Evolutionary conservation across 2,888 invertebrate genomes (phyloP), one percentile per base, ranked within the genome.

Genomic region (Luperina testacea): DNA sequence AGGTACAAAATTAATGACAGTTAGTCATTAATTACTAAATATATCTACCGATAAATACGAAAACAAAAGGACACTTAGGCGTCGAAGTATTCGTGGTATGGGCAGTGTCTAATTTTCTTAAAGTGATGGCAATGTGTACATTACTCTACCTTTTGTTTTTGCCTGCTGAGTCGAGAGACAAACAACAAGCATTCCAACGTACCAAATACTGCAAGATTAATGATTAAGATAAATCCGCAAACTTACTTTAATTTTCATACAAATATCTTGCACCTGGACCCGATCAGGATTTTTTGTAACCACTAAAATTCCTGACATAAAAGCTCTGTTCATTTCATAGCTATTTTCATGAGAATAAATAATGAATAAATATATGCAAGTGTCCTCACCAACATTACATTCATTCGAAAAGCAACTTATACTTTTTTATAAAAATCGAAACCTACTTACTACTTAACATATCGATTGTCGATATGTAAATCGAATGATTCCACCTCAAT

Each of bases 401-500:
- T 75, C 72, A 75, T 72, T 72, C 70, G 64, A 83, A 86, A 73
- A 63, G 6, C 20, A 69, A 45, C 64, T 74, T 72, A n/a, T 69
- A 38, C 32, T 48, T 84, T 84, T 78, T 72, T 45, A 24, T 42
- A 57, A 38, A 72, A 75, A 72, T 64, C 61, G 38, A 64, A 48
- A 64, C 72, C 72, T 64, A 74, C 63, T 76, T 69, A 61, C 82
- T 82, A 74, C 71, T 84, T 77, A 82, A 82, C 82, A 82, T 86
- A 87, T 81, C 75, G 87, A 84, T 84, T 76, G 76, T 84, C 71
- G 80, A 84, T 89, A 90, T 89, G 88, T 84, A 88, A 89, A 89
- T 89, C 78, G 84, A 82, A 82, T 82, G 81, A 82, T 82, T 82
- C 72, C 69, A 75, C 82, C 74, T 84, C 89, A 86, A 89, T 89